Percentiles rank a stretch among this genome's conserved stretches.
phyloP scores from a whole-genome alignment of 2,888 invertebrate species.

The Bursaphelenchus okinawaensis region DNA sequence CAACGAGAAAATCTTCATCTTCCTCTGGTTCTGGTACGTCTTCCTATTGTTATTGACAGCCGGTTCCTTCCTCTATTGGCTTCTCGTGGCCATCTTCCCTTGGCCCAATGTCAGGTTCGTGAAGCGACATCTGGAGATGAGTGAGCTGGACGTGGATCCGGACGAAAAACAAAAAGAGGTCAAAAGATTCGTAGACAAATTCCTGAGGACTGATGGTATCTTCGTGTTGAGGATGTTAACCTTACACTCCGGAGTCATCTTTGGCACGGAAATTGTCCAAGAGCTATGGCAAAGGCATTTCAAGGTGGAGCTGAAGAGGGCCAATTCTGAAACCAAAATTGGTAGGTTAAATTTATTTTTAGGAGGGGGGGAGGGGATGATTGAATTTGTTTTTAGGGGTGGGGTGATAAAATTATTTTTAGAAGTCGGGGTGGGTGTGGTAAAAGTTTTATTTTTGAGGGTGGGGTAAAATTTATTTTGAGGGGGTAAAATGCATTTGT shows the following conservation, averaged over 20 bases:
- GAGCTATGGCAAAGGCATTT: conserved; percentile 47
- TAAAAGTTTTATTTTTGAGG: no score
- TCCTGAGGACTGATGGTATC: conserved; percentile 53
- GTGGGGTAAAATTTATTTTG: no score
- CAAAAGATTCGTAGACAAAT: conserved; percentile 43
- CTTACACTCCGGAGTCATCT: conserved; percentile 54
- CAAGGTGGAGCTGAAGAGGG: not conserved
- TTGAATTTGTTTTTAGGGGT: no score
- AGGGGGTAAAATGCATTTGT: no score
- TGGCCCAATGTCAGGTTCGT: conserved; percentile 45
- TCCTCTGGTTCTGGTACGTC: conserved; percentile 55
- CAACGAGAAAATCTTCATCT: conserved; percentile 38
- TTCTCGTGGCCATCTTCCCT: conserved; percentile 39
- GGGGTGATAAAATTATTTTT: no score
- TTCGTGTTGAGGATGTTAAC: conserved; percentile 57
- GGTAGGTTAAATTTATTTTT: not conserved
- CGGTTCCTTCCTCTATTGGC: conserved; percentile 54
- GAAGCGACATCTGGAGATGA: conserved; percentile 55
- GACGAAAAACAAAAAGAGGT: conserved; percentile 37
- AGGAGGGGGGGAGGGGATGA: no score
- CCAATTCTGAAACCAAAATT: not conserved
- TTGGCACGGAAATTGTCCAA: conserved; percentile 54
- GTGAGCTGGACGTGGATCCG: conserved; percentile 54
- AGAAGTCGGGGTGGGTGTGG: no score
- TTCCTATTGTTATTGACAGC: conserved; percentile 44